Base-by-base conservation (phyloP, 2,113 vertebrate genomes). In the Melanotaenia duboulayi region DNA sequence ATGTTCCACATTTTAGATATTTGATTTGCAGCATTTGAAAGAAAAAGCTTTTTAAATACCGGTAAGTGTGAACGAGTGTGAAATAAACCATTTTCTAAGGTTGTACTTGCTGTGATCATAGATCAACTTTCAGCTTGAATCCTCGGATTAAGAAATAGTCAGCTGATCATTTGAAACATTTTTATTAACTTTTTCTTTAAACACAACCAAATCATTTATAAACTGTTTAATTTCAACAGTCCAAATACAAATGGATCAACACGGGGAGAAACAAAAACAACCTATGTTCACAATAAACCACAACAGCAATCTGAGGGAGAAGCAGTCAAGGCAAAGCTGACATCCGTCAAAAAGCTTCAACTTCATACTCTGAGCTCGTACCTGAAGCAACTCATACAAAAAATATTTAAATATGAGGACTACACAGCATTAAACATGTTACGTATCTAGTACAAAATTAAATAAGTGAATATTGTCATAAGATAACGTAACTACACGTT, bases 371-470 rank as follows among this genome's bases (percentile, higher is more conserved):
- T 76, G 69, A 79, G 48, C 75, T 52, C 39, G 74, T 84, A 83
- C 86, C 92, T 37, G 65, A 82, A 64, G 40, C 35, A 65, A 84
- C 48, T 82, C 73, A 82, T 83, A 89, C 78, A 84, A 87, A 88
- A 90, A 90, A 73, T 58, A 76, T 50, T 78, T 69, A 65, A 74
- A 59, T 58, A 65, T 62, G 60, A 78, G 28, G 55, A 83, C 80
- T 89, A 91, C 78, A 32, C 76, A 35, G 71, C 81, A 20, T 28
- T 16, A 16, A 56, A 57, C 58, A 77, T 66, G 56, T 72, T 78
- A 71, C 91, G 88, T 86, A 89, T 74, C 87, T 86, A 77, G 80
- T 94, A 90, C 84, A 91, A 90, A 91, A 78, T 80, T 91, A 93
- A 90, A 93, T 87, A 87, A 85, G 55, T 78, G 61, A 76, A 82